phyloP scores from a whole-genome alignment of 2,113 vertebrate genomes.

The Neomonachus schauinslandi region DNA sequence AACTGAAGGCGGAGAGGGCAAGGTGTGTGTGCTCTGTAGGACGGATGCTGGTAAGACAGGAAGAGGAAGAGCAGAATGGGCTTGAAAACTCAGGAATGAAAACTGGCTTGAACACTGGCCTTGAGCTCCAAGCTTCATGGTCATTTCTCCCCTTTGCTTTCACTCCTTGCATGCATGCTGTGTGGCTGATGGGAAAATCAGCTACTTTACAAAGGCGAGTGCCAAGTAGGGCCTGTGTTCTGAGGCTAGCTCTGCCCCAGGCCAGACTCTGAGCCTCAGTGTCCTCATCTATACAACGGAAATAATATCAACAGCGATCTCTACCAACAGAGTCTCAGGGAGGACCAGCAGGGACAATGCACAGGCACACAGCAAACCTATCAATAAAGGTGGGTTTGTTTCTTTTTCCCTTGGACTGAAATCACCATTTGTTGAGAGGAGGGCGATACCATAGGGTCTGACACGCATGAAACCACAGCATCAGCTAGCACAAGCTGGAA shows the following conservation, averaged over 20 bases:
- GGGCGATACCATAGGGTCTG: background rate
- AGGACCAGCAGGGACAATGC: background rate
- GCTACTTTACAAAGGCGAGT: background rate
- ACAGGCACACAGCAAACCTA: background rate
- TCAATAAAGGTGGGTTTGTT: background rate
- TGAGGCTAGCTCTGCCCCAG: background rate
- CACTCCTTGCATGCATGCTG: background rate
- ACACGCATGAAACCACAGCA: background rate
- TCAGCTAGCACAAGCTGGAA: background rate
- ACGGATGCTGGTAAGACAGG: background rate
- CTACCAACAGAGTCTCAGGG: background rate
- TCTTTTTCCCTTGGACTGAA: background rate
- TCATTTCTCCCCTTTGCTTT: background rate
- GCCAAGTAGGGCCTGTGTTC: background rate
- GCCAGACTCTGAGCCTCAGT: background rate
- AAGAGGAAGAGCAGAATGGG: background rate
- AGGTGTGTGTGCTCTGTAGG: background rate
- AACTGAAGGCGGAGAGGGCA: background rate
- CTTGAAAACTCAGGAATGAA: conserved; percentile 9
- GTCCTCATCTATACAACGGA: background rate
- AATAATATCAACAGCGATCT: background rate
- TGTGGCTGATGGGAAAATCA: background rate
- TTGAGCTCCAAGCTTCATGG: background rate
- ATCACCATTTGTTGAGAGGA: background rate
- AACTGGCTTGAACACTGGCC: conserved; percentile 34